A percentile compares a stretch with the other conserved stretches of the same genome.
Evolutionary conservation across 2,797 vertebrate species (phyloP).

Genomic region (Graptemys geographica): DNA sequence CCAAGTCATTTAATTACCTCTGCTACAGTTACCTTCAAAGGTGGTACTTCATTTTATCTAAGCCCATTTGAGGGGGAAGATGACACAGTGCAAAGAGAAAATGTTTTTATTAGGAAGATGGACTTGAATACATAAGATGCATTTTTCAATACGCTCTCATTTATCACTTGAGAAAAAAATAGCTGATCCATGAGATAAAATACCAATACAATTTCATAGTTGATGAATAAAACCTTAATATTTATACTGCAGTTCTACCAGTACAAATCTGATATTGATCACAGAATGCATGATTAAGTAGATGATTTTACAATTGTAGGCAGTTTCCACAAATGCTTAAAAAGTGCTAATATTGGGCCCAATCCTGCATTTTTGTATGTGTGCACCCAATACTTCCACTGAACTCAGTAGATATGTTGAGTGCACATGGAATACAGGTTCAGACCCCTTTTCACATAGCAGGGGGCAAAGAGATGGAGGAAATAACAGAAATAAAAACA

Average conservation of each 20-base stretch:
- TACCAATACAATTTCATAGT: conserved; percentile 52
- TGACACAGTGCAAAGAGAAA: conserved; percentile 33
- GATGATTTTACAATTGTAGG: conserved; percentile 23
- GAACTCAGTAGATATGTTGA: not conserved
- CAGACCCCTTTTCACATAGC: conserved; percentile 21
- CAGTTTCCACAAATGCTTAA: conserved; percentile 45
- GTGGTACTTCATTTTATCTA: conserved; percentile 8
- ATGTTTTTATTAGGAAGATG: conserved; percentile 76
- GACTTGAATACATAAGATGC: conserved; percentile 52
- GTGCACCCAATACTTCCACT: not conserved
- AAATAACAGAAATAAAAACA: conserved; percentile 67
- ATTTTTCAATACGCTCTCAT: conserved; percentile 63
- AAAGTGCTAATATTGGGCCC: conserved; percentile 52
- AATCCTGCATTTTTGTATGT: not conserved
- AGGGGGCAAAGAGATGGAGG: conserved; percentile 41
- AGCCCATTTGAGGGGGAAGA: not conserved
- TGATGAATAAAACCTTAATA: conserved; percentile 30
- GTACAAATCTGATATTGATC: conserved; percentile 53
- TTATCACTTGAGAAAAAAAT: conserved; percentile 55
- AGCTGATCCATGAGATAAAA: conserved; percentile 42
- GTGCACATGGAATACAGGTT: conserved; percentile 11
- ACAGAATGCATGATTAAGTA: conserved; percentile 33
- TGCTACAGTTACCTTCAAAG: not conserved
- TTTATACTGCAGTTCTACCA: conserved; percentile 46
- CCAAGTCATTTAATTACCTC: not conserved